These are phyloP conservation scores for Bombus difficillimus DNA, from an alignment of 1,140 invertebrate genomes.

Conservation along the genomic window DNA sequence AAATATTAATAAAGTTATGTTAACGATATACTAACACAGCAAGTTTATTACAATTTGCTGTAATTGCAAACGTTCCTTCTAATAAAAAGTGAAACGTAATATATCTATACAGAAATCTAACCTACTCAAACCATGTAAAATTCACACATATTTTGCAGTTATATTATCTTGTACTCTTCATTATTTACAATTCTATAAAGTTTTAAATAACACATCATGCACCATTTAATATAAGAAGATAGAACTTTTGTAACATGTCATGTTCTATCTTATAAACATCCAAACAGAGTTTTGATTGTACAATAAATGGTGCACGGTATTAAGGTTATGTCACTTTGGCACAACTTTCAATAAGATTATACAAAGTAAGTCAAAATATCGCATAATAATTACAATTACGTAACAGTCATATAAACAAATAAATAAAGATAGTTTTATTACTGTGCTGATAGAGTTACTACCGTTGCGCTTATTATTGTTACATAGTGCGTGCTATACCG, in stretches of 20 bases:
- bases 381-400: neutral
- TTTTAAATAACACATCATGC: neutral
- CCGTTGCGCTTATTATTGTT: neutral
- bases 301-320: too few relatives aligned
- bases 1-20: too few relatives aligned
- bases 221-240: neutral
- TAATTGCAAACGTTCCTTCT: neutral
- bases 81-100: neutral
- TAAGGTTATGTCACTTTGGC: constrained; percentile 1
- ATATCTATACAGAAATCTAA: neutral
- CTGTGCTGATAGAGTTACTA: too few relatives aligned
- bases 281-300: too few relatives aligned
- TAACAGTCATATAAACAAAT: neutral
- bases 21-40: too few relatives aligned
- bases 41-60: too few relatives aligned
- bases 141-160: neutral
- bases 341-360: neutral
- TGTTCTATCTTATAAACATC: neutral
- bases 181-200: neutral
- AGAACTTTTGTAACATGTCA: neutral
- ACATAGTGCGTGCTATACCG: neutral
- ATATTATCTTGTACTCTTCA: neutral
- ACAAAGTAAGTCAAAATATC: neutral
- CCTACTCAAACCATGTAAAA: neutral
- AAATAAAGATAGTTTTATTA: neutral